Percentiles rank a stretch among this genome's conserved stretches.
These are phyloP conservation scores for Xenopus tropicalis DNA, from an alignment of 2,113 vertebrate species.

Conservation along the genomic window UCB_Xtro_10.0 CM004450.2:110050001-110050500, in stretches of 20 bases:
- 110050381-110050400: constrained; percentile 11
- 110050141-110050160: constrained; percentile 25
- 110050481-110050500: neutral
- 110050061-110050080: neutral
- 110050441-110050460: neutral
- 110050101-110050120: constrained; percentile 19
- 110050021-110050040: constrained; percentile 1
- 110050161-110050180: constrained; percentile 33
- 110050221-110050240: constrained; percentile 41
- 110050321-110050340: constrained; percentile 17
- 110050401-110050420: neutral
- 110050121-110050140: constrained; percentile 18
- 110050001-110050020: neutral
- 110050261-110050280: constrained; percentile 35
- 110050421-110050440: neutral
- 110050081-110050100: constrained; percentile 4
- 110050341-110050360: constrained; percentile 23
- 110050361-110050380: neutral
- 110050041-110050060: neutral
- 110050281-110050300: constrained; percentile 31
- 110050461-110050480: too few species aligned
- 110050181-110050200: constrained; percentile 21
- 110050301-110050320: constrained; percentile 30
- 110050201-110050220: constrained; percentile 22
- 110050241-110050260: constrained; percentile 45